A percentile compares a stretch with the other conserved stretches of the same genome.
Conservation (phyloP, 2,888 invertebrate genomes). For the Lomographa bimaculata region DNA sequence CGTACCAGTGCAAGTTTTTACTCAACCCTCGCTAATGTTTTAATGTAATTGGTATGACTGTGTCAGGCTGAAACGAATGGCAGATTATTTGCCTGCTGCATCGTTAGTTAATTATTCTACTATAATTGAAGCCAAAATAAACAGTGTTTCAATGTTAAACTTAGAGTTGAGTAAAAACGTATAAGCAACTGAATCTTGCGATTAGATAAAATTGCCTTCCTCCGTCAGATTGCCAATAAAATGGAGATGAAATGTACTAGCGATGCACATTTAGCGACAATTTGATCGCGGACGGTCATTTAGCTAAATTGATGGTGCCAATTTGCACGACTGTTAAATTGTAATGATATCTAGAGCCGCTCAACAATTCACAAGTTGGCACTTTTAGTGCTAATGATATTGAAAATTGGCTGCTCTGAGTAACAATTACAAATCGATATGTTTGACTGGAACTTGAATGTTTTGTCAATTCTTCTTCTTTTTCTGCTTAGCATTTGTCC, state of each 20-base stretch:
- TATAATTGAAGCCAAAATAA: constrained; percentile 31
- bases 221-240: constrained; percentile 51
- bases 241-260: constrained; percentile 49
- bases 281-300: constrained; percentile 53
- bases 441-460: constrained; percentile 11
- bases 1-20: constrained; percentile 15
- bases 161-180: constrained; percentile 24
- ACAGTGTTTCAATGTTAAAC: constrained; percentile 32
- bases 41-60: constrained; percentile 33
- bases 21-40: constrained; percentile 17
- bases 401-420: constrained; percentile 17
- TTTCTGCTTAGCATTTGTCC: no score
- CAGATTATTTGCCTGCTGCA: constrained; percentile 28
- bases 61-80: constrained; percentile 25
- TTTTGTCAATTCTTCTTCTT: constrained; percentile 7
- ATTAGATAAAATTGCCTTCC: constrained; percentile 50
- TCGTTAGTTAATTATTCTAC: constrained; percentile 33
- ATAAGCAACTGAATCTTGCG: constrained; percentile 36
- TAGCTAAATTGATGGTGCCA: constrained; percentile 53
- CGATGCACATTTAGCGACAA: constrained; percentile 54
- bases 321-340: constrained; percentile 51
- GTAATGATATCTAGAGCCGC: constrained; percentile 39
- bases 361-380: constrained; percentile 26
- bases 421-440: constrained; percentile 20
- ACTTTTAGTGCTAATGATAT: constrained; percentile 30